phyloP scores from a whole-genome alignment of 2,113 vertebrate species.

The Lophura nycthemera region DNA sequence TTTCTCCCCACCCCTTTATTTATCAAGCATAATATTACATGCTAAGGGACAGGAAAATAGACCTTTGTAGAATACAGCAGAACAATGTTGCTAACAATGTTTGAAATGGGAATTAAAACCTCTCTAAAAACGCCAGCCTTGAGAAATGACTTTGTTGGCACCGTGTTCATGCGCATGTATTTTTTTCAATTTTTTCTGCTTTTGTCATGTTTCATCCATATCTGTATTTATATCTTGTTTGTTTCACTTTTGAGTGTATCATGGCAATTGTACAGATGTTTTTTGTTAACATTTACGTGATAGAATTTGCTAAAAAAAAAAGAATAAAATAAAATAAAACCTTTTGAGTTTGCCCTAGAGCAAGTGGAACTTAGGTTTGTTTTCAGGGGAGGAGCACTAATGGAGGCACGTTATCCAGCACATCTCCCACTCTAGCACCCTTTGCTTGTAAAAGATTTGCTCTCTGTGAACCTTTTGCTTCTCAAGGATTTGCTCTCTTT shows the following conservation, averaged over 20 bases:
- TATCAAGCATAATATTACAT: slow-evolving; percentile 73
- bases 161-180: slow-evolving; percentile 86
- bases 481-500: too few relatives aligned
- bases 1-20: slow-evolving; percentile 77
- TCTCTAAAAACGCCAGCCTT: slow-evolving; percentile 69
- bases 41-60: slow-evolving; percentile 73
- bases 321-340: slow-evolving; percentile 74
- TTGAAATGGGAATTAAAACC: slow-evolving; percentile 69
- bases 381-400: not conserved
- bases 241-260: slow-evolving; percentile 88
- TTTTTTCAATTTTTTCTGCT: slow-evolving; percentile 76
- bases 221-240: slow-evolving; percentile 95
- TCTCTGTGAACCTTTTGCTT: not conserved
- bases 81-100: slow-evolving; percentile 74
- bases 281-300: slow-evolving; percentile 93
- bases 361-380: slow-evolving; percentile 79
- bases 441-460: not conserved
- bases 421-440: not conserved
- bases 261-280: slow-evolving; percentile 93
- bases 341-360: slow-evolving; percentile 92
- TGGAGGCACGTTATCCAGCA: not conserved
- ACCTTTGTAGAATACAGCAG: slow-evolving; percentile 74
- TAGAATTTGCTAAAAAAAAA: slow-evolving; percentile 93
- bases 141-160: slow-evolving; percentile 74
- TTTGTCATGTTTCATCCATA: slow-evolving; percentile 89